A percentile compares a stretch with the other conserved stretches of the same genome.
Evolutionary conservation across 2,888 invertebrate species (phyloP).

Genomic region (Sepioteuthis lessoniana): DNA sequence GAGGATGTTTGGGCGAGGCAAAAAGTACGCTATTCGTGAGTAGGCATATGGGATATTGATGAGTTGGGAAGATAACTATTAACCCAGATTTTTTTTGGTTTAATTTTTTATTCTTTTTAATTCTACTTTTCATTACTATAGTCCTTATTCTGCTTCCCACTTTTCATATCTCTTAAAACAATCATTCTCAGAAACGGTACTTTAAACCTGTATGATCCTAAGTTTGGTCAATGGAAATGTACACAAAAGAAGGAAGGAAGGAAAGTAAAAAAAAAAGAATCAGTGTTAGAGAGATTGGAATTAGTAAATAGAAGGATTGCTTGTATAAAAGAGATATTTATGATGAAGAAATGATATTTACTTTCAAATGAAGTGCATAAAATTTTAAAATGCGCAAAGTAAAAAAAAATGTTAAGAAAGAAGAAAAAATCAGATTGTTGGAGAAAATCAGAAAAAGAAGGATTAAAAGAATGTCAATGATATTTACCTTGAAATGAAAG

Average conservation of each 20-base stretch:
- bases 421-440: too few relatives aligned
- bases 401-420: too few relatives aligned
- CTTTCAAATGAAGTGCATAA: too few relatives aligned
- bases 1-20: not conserved
- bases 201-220: not conserved
- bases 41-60: conserved; percentile 21
- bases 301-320: not conserved
- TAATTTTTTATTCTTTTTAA: not conserved
- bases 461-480: too few relatives aligned
- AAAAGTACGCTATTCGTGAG: conserved; percentile 4
- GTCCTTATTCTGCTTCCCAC: not conserved
- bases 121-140: not conserved
- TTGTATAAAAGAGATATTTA: not conserved
- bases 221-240: not conserved
- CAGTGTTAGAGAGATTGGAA: not conserved
- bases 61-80: conserved; percentile 12
- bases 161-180: not conserved
- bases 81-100: not conserved
- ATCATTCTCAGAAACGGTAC: not conserved
- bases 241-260: not conserved
- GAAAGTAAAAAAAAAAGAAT: not conserved
- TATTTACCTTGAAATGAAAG: too few relatives aligned
- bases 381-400: too few relatives aligned
- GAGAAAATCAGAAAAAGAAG: too few relatives aligned
- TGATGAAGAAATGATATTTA: not conserved